phyloP scores from a whole-genome alignment of 2,113 vertebrate genomes.

The Aix galericulata region DNA sequence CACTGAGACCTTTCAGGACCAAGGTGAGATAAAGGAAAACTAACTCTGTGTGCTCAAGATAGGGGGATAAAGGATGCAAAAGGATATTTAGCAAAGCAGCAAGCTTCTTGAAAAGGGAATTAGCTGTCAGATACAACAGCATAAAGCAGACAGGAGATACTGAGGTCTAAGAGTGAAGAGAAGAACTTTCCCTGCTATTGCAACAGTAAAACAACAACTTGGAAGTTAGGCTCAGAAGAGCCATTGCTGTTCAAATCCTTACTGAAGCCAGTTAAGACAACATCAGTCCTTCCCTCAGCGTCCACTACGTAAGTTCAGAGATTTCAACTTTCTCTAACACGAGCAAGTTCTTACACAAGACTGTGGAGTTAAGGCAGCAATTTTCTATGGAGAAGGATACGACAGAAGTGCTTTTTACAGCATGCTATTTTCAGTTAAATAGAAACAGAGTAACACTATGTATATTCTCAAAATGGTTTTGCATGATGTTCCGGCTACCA shows the following conservation, averaged over 20 bases:
- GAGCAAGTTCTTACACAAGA: neutral
- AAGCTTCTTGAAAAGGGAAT: neutral
- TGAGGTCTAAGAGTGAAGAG: neutral
- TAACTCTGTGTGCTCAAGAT: neutral
- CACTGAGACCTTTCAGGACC: neutral
- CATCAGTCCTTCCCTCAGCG: neutral
- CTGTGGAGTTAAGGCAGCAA: neutral
- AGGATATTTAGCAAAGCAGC: neutral
- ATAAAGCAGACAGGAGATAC: neutral
- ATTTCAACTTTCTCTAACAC: neutral
- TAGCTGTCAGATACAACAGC: neutral
- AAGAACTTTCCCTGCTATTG: neutral
- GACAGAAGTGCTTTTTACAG: neutral
- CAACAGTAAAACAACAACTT: neutral
- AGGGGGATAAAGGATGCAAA: no score
- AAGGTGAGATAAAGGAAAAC: neutral
- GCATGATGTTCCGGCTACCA: neutral
- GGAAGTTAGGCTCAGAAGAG: neutral
- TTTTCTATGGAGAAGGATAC: neutral
- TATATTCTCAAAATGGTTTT: neutral
- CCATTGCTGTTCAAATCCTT: neutral
- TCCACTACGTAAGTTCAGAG: neutral
- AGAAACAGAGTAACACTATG: neutral
- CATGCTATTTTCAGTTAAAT: neutral
- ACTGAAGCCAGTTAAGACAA: neutral